Base-by-base conservation (phyloP, 2,888 invertebrate genomes). In the Himalopsyche kuldschensis region DNA sequence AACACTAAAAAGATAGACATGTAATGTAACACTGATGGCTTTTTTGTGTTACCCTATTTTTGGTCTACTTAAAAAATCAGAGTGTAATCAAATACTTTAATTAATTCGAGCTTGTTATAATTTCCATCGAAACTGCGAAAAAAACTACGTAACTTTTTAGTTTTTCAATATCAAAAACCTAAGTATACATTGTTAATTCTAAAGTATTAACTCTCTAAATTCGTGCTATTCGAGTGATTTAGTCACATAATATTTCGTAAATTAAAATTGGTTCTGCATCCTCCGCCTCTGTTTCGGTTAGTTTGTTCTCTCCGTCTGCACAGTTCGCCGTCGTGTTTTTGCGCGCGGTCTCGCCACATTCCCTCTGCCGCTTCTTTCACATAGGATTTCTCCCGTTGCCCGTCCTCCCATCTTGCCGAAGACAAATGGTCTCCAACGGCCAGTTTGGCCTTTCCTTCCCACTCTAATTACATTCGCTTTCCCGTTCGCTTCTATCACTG, bases 361-460 rank as follows among this genome's bases (percentile, higher is more conserved):
- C 86, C 86, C 85, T 83, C 84, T 84, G 83, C 82, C 84, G 81
- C 83, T 86, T 85, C 85, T 85, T 87, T 85, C 83, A 78, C 86
- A 85, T 84, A 81, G 84, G 84, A 83, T 82, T 86, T 82, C 86
- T 83, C 82, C 63, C 82, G 48, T 41, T 27, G 78, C 84, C 80
- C 86, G 81, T 55, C 79, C 82, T 83, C 84, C 82, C 82, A 78
- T 89, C 85, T 82, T 78, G 88, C 89, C 89, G 90, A 91, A 91
- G 91, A 92, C 91, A 91, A 92, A 92, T 92, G 92, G 91, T 86
- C 84, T 84, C 82, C 82, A 80, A 90, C 88, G 88, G 87, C 88
- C 88, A 88, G 87, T 87, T 87, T 87, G 87, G 88, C 88, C 87
- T 85, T 84, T 86, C 87, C 86, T 87, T 83, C 90, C 89, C 89